Percentiles rank a stretch among this genome's conserved stretches.
phyloP scores from a whole-genome alignment of 2,888 invertebrate genomes.

The Mellilla xanthometata region DNA sequence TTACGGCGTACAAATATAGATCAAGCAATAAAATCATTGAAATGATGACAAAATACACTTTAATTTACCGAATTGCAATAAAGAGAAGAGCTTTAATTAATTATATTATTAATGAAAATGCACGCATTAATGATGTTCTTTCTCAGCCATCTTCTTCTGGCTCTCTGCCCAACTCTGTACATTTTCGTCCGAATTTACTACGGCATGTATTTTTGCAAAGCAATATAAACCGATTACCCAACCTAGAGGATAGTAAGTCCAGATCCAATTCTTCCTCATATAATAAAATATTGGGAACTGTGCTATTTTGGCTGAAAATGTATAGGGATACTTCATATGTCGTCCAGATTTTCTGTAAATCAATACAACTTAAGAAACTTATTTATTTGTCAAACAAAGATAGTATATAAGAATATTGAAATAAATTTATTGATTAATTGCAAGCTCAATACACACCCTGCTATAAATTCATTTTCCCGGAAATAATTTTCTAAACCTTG shows the following conservation, averaged over 20 bases:
- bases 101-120: background rate
- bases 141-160: conserved; percentile 60
- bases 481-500: conserved; percentile 38
- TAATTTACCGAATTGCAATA: too few relatives aligned
- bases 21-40: too few relatives aligned
- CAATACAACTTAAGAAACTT: background rate
- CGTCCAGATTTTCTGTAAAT: conserved; percentile 77
- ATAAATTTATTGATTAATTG: too few relatives aligned
- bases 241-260: conserved; percentile 86
- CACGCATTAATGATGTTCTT: conserved; percentile 54
- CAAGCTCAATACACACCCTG: conserved; percentile 45
- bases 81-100: background rate
- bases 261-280: conserved; percentile 87
- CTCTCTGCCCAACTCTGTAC: conserved; percentile 61
- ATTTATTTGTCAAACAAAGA: too few relatives aligned
- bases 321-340: conserved; percentile 94
- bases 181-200: conserved; percentile 78
- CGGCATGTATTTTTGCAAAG: conserved; percentile 85
- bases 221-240: conserved; percentile 81
- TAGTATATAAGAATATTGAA: too few relatives aligned
- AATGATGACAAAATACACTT: too few relatives aligned
- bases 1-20: too few relatives aligned
- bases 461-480: conserved; percentile 42
- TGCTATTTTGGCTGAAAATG: conserved; percentile 88
- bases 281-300: conserved; percentile 91